phyloP scores from a whole-genome alignment of 2,888 invertebrate genomes.

The Meandrusa payeni region DNA sequence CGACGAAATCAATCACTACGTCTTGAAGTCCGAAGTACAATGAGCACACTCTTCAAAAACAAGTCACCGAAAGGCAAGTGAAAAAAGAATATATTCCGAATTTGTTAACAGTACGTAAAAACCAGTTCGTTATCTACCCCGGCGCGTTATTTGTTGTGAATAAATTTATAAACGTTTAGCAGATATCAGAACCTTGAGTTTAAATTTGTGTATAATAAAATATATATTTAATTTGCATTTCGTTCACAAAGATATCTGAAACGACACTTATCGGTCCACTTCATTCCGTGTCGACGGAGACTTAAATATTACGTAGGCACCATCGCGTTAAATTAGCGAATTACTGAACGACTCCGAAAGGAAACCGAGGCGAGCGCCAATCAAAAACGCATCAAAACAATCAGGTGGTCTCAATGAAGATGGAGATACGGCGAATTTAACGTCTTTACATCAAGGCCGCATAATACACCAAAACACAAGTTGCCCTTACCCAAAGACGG shows the following conservation, averaged over 20 bases:
- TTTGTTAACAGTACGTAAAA: no score
- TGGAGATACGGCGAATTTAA: slow-evolving; percentile 53
- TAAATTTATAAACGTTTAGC: slow-evolving; percentile 13
- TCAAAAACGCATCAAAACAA: slow-evolving; percentile 58
- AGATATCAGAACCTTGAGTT: slow-evolving; percentile 10
- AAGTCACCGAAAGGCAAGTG: no score
- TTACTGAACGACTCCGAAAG: slow-evolving; percentile 21
- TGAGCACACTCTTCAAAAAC: no score
- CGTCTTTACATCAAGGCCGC: slow-evolving; percentile 48
- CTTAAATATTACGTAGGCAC: slow-evolving; percentile 4
- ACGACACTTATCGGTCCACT: neutral
- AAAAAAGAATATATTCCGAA: no score
- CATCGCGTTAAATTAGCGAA: slow-evolving; percentile 3
- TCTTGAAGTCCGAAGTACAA: no score
- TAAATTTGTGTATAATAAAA: slow-evolving; percentile 7
- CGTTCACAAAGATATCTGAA: slow-evolving; percentile 9
- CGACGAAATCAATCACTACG: no score
- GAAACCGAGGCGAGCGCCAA: slow-evolving; percentile 48
- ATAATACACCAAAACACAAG: slow-evolving; percentile 45
- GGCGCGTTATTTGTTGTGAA: slow-evolving; percentile 14
- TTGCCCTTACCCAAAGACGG: no score
- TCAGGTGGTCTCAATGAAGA: slow-evolving; percentile 31
- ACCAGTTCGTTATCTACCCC: slow-evolving; percentile 11
- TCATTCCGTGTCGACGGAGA: neutral
- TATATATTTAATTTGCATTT: no score